Evolutionary conservation across 2,113 vertebrate genomes (phyloP), one percentile per base, ranked within the genome.

Genomic region (Melanotaenia duboulayi): DNA sequence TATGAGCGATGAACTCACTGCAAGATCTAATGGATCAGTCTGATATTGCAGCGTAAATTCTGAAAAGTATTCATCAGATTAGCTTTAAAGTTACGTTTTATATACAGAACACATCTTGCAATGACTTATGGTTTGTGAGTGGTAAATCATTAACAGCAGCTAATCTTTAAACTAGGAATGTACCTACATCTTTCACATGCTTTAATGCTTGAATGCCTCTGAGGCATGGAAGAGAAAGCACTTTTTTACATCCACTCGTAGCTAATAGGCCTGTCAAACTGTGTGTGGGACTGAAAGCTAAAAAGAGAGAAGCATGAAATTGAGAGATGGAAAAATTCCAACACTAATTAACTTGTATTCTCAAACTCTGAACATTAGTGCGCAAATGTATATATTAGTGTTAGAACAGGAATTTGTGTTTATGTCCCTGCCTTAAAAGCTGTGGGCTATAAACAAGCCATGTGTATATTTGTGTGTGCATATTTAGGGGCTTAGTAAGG

Each of bases 211-310:
- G 49, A 73, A 78, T 37, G 22, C 25, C 73, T 56, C 61, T 51
- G 48, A 88, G 76, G 63, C 69, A 69, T 1, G 71, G 23, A n/a
- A 37, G 63, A 79, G 55, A 70, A 66, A 72, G 71, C 69, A 46
- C 46, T 74, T 64, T 66, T n/a, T 63, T 39, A 57, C 51, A 25
- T 71, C 70, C 56, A 24, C 55, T 84, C 10, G 16, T 35, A 50
- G 68, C 77, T 66, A 71, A 88, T 65, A 48, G 32, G 39, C 50
- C 74, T 87, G 88, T 91, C 88, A 90, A 71, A 89, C 76, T 42
- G 84, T 89, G 87, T 82, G 86, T 71, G 81, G 73, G 58, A 71
- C 25, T 23, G 46, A 51, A 49, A 59, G 50, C 19, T 16, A 3
- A 42, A 67, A 12, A 17, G 55, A 62, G 10, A 22, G n/a, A 77